Conservation (phyloP, 2,113 vertebrate species). For the Mormyrus lacerda region DNA sequence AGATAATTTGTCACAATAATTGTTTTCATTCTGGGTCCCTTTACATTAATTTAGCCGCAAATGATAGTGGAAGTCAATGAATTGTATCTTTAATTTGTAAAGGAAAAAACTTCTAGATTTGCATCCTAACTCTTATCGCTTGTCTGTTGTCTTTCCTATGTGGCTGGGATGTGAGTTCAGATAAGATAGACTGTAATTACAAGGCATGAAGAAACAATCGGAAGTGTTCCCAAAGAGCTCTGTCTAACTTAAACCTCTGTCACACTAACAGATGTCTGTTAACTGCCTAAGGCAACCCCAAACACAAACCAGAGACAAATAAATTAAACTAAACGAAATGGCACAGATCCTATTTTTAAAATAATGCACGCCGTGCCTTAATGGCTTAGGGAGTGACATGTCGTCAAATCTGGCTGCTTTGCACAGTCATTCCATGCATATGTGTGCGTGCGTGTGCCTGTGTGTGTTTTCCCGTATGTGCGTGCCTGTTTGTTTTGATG, state of each 20-base stretch:
- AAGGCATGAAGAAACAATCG: constrained; percentile 17
- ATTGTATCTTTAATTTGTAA: neutral
- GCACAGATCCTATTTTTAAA: neutral
- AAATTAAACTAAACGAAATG: constrained; percentile 1
- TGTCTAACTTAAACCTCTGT: constrained; percentile 17
- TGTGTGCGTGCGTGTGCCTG: constrained; percentile 12
- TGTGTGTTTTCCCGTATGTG: constrained; percentile 13
- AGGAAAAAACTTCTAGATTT: neutral
- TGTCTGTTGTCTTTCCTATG: constrained; percentile 20
- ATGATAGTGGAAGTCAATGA: neutral
- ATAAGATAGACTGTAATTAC: constrained; percentile 24
- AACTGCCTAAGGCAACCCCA: constrained; percentile 8
- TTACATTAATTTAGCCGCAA: neutral
- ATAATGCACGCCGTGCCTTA: neutral
- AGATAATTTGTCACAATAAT: neutral
- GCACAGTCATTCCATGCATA: neutral
- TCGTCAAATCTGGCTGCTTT: neutral
- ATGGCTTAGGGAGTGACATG: neutral
- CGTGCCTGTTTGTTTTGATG: too few relatives aligned
- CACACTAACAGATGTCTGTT: constrained; percentile 16
- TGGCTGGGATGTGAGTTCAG: constrained; percentile 14
- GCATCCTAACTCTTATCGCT: constrained; percentile 8
- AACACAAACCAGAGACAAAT: constrained; percentile 16
- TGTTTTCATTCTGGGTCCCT: neutral
- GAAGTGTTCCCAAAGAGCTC: constrained; percentile 21